Conservation (phyloP, 2,888 invertebrate genomes). For the Leptarthrus brevirostris region DNA sequence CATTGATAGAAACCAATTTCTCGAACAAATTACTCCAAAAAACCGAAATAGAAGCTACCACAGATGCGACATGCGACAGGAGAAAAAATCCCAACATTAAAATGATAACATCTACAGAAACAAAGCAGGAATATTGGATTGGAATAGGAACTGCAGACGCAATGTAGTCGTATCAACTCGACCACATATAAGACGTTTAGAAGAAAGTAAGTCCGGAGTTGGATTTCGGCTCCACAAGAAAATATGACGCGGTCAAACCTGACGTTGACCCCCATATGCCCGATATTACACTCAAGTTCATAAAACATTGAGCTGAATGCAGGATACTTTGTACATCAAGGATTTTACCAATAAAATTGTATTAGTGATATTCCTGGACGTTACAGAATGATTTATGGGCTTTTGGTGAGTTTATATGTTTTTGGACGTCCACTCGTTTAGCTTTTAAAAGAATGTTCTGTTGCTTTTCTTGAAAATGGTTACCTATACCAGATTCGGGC, state of each 20-base stretch:
- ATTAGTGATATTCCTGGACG: conserved; percentile 36
- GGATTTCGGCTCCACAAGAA: no score
- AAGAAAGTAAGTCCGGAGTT: no score
- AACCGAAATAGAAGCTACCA: no score
- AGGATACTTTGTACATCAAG: conserved; percentile 35
- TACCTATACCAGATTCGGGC: not conserved
- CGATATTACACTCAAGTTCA: conserved; percentile 27
- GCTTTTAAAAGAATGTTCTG: not conserved
- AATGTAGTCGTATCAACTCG: not conserved
- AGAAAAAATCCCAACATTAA: conserved; percentile 36
- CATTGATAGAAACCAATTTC: conserved; percentile 33
- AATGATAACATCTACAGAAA: conserved; percentile 27
- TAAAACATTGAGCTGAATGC: conserved; percentile 35
- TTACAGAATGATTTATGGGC: conserved; percentile 40
- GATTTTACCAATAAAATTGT: conserved; percentile 44
- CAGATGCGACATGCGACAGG: conserved; percentile 23
- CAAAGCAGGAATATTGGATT: not conserved
- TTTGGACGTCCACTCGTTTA: not conserved
- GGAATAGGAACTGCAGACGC: not conserved
- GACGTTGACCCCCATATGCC: conserved; percentile 41
- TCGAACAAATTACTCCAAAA: conserved; percentile 35
- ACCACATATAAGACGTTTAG: not conserved
- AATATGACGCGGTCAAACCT: conserved; percentile 25
- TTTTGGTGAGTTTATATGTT: conserved; percentile 21
- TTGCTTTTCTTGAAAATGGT: no score